A percentile compares a stretch with the other conserved stretches of the same genome.
Conservation (phyloP, 2,888 invertebrate genomes). For the Strigamia transsilvanica region DNA sequence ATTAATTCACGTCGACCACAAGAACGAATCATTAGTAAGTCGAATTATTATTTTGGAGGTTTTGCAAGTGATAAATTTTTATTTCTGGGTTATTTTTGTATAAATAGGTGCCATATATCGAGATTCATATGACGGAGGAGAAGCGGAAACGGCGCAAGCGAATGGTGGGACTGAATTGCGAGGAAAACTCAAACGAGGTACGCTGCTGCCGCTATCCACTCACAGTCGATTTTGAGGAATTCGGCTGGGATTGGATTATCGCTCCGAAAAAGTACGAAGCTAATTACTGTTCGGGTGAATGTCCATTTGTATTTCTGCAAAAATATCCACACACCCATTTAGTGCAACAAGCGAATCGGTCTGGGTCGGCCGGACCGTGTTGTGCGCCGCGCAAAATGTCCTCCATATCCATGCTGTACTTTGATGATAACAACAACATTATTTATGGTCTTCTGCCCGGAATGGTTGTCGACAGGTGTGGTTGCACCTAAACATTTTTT, state of each 20-base stretch:
- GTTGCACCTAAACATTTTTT: conserved; percentile 79
- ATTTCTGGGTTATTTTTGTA: too few species aligned
- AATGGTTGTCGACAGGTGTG: conserved; percentile 94
- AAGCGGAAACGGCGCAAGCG: conserved; percentile 72
- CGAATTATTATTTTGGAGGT: background rate
- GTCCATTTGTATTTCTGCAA: conserved; percentile 85
- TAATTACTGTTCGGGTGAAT: conserved; percentile 95
- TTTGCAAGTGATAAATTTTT: too few species aligned
- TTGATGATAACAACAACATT: conserved; percentile 86
- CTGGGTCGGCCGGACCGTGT: conserved; percentile 84
- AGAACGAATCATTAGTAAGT: conserved; percentile 68
- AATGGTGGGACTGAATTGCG: conserved; percentile 83
- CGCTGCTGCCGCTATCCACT: conserved; percentile 94
- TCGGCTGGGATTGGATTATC: conserved; percentile 98
- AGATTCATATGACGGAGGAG: conserved; percentile 59
- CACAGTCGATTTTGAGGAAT: conserved; percentile 90
- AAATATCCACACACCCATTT: conserved; percentile 89
- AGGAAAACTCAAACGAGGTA: conserved; percentile 79
- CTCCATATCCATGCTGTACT: conserved; percentile 86
- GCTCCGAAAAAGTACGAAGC: conserved; percentile 95
- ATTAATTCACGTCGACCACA: conserved; percentile 73
- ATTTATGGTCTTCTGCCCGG: conserved; percentile 87
- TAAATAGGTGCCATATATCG: conserved; percentile 60
- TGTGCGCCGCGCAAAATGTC: conserved; percentile 87
- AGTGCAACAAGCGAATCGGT: conserved; percentile 79